These are phyloP conservation scores for Megalonaias nervosa DNA, from an alignment of 1,140 invertebrate genomes.

Conservation along the genomic window DNA sequence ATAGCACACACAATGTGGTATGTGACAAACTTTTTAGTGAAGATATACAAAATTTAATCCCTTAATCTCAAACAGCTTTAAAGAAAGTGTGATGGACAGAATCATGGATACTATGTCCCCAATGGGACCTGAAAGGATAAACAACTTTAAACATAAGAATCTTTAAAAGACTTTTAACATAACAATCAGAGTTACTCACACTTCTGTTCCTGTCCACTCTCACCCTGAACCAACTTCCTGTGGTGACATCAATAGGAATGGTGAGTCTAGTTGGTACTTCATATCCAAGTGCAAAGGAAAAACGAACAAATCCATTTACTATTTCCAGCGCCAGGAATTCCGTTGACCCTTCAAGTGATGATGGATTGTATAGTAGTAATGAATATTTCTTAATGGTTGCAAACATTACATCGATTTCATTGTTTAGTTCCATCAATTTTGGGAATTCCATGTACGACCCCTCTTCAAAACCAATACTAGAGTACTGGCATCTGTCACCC, in stretches of 20 bases:
- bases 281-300: slow-evolving; percentile 84
- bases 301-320: slow-evolving; percentile 84
- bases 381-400: slow-evolving; percentile 90
- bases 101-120: too few relatives aligned
- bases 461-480: slow-evolving; percentile 90
- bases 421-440: slow-evolving; percentile 86
- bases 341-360: slow-evolving; percentile 74
- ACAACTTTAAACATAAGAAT: background rate
- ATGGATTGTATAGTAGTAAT: slow-evolving; percentile 92
- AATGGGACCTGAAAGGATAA: too few relatives aligned
- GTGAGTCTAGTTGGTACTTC: slow-evolving; percentile 80
- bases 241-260: slow-evolving; percentile 81
- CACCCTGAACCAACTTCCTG: slow-evolving; percentile 93
- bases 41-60: too few relatives aligned
- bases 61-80: too few relatives aligned
- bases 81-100: too few relatives aligned
- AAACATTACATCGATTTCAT: slow-evolving; percentile 85
- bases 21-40: too few relatives aligned
- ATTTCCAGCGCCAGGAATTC: slow-evolving; percentile 93
- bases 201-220: slow-evolving; percentile 89
- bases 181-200: slow-evolving; percentile 44
- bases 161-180: background rate
- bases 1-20: too few relatives aligned
- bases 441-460: slow-evolving; percentile 92
- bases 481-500: slow-evolving; percentile 90